Evolutionary conservation across 2,797 vertebrate species (phyloP).

Genomic region (Xyrichtys novacula): DNA sequence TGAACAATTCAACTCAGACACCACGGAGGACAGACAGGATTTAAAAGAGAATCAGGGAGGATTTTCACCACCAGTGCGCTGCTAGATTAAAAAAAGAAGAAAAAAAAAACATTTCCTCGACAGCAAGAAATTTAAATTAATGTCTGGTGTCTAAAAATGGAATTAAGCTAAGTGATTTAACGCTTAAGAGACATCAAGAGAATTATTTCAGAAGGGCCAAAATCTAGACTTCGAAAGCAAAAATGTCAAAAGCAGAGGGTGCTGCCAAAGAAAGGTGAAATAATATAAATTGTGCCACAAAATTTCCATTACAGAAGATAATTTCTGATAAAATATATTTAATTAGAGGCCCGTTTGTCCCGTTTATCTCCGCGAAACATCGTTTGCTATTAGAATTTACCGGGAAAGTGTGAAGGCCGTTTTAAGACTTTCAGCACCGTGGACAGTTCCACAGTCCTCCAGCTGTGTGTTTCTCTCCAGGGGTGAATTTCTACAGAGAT

Average conservation of each 20-base stretch:
- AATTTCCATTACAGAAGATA: not conserved
- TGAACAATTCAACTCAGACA: conserved; percentile 18
- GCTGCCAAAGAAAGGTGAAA: not conserved
- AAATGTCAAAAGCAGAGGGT: not conserved
- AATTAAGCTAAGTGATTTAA: not conserved
- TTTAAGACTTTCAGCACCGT: conserved; percentile 37
- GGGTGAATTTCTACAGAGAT: not conserved
- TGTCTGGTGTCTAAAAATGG: not conserved
- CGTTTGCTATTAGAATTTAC: not conserved
- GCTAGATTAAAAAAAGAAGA: not conserved
- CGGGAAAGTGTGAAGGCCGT: not conserved
- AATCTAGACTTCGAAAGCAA: not conserved
- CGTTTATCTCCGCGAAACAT: accelerated
- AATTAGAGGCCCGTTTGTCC: not conserved
- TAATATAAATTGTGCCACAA: not conserved
- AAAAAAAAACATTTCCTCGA: not conserved
- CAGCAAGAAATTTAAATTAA: not conserved
- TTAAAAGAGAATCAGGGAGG: conserved; percentile 5
- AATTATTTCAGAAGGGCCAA: not conserved
- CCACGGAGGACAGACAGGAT: conserved; percentile 13
- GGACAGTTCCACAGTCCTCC: conserved; percentile 50
- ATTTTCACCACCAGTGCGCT: conserved; percentile 5
- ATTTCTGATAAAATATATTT: not conserved
- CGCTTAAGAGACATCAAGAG: not conserved
- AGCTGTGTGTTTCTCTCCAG: not conserved